These are phyloP conservation scores for Tetrapedia diversipes DNA, from an alignment of 2,888 invertebrate genomes.

Conservation along the genomic window DNA sequence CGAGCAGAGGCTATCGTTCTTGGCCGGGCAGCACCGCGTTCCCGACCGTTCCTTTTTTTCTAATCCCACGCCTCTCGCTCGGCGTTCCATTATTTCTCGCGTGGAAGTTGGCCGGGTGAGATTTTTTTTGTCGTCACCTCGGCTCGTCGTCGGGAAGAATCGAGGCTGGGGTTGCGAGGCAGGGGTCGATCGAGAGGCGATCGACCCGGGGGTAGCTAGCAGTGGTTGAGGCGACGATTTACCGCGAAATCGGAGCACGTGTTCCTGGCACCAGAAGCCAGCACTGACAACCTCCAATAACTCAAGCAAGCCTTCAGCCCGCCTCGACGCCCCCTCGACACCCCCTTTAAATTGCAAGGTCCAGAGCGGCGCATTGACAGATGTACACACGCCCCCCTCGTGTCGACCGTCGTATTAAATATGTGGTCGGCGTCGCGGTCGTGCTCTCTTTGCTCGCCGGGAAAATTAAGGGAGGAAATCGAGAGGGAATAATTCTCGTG, in stretches of 20 bases:
- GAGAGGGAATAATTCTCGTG: constrained; percentile 58
- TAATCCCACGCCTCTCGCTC: constrained; percentile 34
- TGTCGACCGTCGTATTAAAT: constrained; percentile 78
- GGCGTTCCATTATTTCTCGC: constrained; percentile 51
- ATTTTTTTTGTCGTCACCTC: constrained; percentile 47
- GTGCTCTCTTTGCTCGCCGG: constrained; percentile 58
- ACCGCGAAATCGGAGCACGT: constrained; percentile 79
- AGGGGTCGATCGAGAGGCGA: constrained; percentile 45
- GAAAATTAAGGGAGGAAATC: constrained; percentile 66
- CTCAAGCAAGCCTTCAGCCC: constrained; percentile 72
- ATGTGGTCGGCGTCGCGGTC: constrained; percentile 64
- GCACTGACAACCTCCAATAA: constrained; percentile 78
- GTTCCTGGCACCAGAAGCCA: constrained; percentile 77
- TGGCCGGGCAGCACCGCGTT: constrained; percentile 13
- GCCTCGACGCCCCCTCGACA: constrained; percentile 45
- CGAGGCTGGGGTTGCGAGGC: constrained; percentile 32
- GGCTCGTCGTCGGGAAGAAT: constrained; percentile 59
- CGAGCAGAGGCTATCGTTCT: constrained; percentile 41
- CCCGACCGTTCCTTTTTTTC: constrained; percentile 48
- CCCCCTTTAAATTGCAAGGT: constrained; percentile 73
- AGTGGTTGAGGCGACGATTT: constrained; percentile 72
- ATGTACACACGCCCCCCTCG: constrained; percentile 79
- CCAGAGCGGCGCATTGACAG: constrained; percentile 76
- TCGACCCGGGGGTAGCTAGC: constrained; percentile 29
- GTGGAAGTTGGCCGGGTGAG: constrained; percentile 29